A percentile compares a stretch with the other conserved stretches of the same genome.
Conservation (phyloP, 2,888 invertebrate genomes). For the Idaea biselata region DNA sequence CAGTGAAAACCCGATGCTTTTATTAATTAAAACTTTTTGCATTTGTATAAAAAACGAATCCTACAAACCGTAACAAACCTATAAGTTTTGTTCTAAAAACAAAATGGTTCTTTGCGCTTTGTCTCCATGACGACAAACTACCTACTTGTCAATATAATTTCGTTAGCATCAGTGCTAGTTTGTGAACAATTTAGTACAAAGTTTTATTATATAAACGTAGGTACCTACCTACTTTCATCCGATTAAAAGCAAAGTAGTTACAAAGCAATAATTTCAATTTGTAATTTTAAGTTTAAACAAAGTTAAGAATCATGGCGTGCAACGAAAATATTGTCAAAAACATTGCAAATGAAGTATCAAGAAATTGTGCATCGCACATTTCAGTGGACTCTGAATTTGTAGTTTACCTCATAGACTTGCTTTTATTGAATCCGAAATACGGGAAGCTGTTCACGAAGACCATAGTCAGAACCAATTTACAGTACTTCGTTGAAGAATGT, state of each 20-base stretch:
- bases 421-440: constrained; percentile 80
- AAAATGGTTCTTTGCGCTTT: background rate
- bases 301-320: constrained; percentile 52
- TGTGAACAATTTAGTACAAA: too few species aligned
- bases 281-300: constrained; percentile 19
- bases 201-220: too few species aligned
- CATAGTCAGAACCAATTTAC: constrained; percentile 70
- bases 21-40: too few species aligned
- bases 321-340: constrained; percentile 78
- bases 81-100: constrained; percentile 5
- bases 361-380: constrained; percentile 71
- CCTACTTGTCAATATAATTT: constrained; percentile 1
- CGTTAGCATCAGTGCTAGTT: too few species aligned
- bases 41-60: too few species aligned
- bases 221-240: too few species aligned
- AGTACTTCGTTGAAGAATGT: constrained; percentile 77
- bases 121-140: constrained; percentile 17
- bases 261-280: constrained; percentile 16
- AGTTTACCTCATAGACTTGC: constrained; percentile 72
- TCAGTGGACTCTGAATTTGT: constrained; percentile 74
- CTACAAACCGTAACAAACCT: background rate
- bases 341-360: constrained; percentile 79
- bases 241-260: background rate
- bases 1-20: too few species aligned
- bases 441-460: constrained; percentile 71